Evolutionary conservation across 1,140 invertebrate genomes (phyloP), one percentile per base, ranked within the genome.

Genomic region (Caenorhabditis inopinata): DNA sequence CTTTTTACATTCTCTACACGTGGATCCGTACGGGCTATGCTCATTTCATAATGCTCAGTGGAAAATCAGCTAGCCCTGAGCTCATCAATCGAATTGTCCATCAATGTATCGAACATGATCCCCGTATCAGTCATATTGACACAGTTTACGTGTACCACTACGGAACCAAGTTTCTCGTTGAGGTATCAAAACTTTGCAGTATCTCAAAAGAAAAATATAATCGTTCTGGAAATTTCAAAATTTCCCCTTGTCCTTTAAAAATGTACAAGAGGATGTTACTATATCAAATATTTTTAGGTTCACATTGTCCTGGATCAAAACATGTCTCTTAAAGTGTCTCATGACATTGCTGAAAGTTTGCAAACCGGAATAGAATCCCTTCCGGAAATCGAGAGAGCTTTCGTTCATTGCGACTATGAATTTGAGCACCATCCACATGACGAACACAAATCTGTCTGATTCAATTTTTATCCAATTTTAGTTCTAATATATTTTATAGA

Each of bases 1-100:
- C 87, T 76, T 68, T 89, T 16, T 90, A 90, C 82, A 90, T 90
- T 23, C 78, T 85, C 7, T 47, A 79, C 27, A 88, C 86, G 16
- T 88, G 86, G 86, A 81, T 78, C 25, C 47, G 53, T 23, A 87
- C 85, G 12, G 87, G 87, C 11, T 83, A 82, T 35, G 87, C 89
- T 46, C 87, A 88, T 46, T 48, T 88, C 25, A 74, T 80, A 16
- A 87, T 85, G 81, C 73, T 88, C 7, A 79, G 78, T 58, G 87
- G 87, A 7, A 83, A 82, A 74, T 83, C 84, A 6, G 87, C 87
- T 18, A 45, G 48, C 14, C 82, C 82, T 12, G 83, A 84, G 29
- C 83, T 84, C 47, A 83, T 83, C 48, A 83, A 83, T 78, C 27
- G 83, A 47, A 84, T 84, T 27, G 23, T 82, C 73, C 48, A 83